Evolutionary conservation across 2,797 vertebrate genomes (phyloP).

Genomic region (Crenichthys baileyi): DNA sequence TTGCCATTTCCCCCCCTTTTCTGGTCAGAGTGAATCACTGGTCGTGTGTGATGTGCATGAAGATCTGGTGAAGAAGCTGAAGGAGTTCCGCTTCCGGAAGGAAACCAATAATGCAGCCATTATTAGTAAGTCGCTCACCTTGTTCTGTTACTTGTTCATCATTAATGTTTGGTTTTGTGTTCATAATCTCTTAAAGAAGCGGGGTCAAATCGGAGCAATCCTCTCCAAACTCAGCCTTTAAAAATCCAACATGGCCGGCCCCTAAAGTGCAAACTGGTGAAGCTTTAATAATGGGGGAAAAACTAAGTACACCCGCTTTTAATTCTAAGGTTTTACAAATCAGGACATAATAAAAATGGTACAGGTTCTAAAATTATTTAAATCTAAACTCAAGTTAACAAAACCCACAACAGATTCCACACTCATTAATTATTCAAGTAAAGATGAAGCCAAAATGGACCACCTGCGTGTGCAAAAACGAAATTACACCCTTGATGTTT

Average conservation of each 20-base stretch:
- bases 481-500: not conserved
- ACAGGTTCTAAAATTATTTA: too few species aligned
- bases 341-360: too few species aligned
- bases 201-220: not conserved
- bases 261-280: too few species aligned
- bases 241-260: too few species aligned
- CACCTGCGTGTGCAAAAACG: too few species aligned
- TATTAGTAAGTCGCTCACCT: slow-evolving; percentile 74
- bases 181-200: not conserved
- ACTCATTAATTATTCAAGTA: too few species aligned
- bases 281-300: too few species aligned
- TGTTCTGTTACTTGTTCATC: not conserved
- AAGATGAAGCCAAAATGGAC: too few species aligned
- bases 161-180: not conserved
- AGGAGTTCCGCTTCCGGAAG: slow-evolving; percentile 83
- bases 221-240: not conserved
- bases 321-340: too few species aligned
- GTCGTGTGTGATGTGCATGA: slow-evolving; percentile 84
- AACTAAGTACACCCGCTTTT: too few species aligned
- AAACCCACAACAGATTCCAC: too few species aligned
- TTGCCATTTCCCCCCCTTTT: not conserved
- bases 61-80: slow-evolving; percentile 80
- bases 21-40: slow-evolving; percentile 80
- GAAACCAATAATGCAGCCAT: slow-evolving; percentile 85
- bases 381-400: too few species aligned